phyloP scores from a whole-genome alignment of 2,797 vertebrate genomes.

The Urosaurus nigricauda region DNA sequence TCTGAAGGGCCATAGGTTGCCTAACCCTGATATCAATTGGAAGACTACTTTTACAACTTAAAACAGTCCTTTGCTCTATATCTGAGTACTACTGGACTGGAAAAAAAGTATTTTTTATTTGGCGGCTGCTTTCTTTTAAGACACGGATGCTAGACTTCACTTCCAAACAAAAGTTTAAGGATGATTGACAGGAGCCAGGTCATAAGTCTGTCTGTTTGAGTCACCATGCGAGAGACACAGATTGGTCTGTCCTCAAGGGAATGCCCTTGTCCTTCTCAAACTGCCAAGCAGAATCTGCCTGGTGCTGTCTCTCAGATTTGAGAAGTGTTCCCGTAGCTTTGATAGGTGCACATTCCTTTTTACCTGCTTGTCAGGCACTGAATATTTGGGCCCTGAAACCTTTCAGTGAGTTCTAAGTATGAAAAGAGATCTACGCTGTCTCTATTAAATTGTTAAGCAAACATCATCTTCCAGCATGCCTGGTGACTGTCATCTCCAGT shows the following conservation, averaged over 20 bases:
- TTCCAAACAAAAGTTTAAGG: constrained; percentile 15
- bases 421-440: neutral
- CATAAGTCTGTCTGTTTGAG: neutral
- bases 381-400: neutral
- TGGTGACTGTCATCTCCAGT: neutral
- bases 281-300: neutral
- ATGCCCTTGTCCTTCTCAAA: neutral
- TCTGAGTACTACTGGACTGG: neutral
- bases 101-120: constrained; percentile 19
- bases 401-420: neutral
- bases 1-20: neutral
- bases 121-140: constrained; percentile 7
- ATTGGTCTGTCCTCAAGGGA: neutral
- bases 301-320: neutral
- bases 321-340: neutral
- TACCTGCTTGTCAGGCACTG: constrained; percentile 4
- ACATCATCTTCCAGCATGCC: neutral
- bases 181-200: neutral
- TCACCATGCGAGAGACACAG: constrained; percentile 21
- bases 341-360: neutral
- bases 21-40: neutral
- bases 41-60: neutral
- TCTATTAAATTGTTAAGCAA: neutral
- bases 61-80: neutral
- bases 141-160: constrained; percentile 8